phyloP scores from a whole-genome alignment of 2,113 vertebrate species.

The Protobothrops mucrosquamatus region DNA sequence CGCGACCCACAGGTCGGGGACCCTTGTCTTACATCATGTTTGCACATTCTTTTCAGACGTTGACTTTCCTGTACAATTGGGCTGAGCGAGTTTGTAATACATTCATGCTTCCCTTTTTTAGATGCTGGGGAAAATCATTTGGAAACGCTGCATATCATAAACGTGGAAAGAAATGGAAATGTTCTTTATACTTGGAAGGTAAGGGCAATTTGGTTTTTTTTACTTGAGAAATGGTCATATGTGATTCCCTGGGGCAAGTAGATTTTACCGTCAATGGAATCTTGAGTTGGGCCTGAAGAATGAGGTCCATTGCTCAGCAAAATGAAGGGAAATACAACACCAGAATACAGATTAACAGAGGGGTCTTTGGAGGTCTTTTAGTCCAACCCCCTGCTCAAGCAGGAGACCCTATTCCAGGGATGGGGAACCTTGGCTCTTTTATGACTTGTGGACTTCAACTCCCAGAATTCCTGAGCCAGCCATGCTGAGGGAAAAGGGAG shows the following conservation, averaged over 20 bases:
- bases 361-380: too few species aligned
- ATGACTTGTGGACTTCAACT: too few species aligned
- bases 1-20: too few species aligned
- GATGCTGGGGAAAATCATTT: slow-evolving; percentile 57
- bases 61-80: slow-evolving; percentile 7
- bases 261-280: background rate
- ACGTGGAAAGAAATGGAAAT: slow-evolving; percentile 86
- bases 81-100: slow-evolving; percentile 1
- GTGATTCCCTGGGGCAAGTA: slow-evolving; percentile 1
- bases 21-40: background rate
- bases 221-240: background rate
- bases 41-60: background rate
- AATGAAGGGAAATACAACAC: background rate
- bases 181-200: slow-evolving; percentile 93
- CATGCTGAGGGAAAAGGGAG: too few species aligned
- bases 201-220: slow-evolving; percentile 24
- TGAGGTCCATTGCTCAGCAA: background rate
- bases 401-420: too few species aligned
- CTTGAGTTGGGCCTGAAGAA: background rate
- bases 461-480: too few species aligned
- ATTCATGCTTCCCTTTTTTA: slow-evolving; percentile 53
- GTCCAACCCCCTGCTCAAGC: too few species aligned
- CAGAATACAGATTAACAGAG: too few species aligned
- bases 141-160: slow-evolving; percentile 71
- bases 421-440: too few species aligned